Conservation (phyloP, 1,140 invertebrate species). For the Metopolophium dirhodum region DNA sequence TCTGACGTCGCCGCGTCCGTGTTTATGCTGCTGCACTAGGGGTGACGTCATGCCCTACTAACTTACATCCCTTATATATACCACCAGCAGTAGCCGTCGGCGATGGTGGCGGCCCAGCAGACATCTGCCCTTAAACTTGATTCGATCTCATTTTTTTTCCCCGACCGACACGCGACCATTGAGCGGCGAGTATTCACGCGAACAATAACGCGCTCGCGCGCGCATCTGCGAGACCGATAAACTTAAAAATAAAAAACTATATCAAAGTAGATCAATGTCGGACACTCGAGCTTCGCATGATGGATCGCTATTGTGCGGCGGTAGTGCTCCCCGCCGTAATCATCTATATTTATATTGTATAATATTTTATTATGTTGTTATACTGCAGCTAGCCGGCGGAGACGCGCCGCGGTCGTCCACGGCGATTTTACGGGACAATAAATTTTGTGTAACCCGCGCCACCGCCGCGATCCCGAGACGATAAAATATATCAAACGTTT, state of each 20-base stretch:
- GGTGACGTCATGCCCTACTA: constrained; percentile 57
- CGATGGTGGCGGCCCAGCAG: background rate
- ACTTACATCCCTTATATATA: constrained; percentile 51
- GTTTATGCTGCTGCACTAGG: constrained; percentile 38
- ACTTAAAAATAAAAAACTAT: constrained; percentile 55
- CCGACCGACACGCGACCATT: constrained; percentile 54
- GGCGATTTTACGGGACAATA: constrained; percentile 35
- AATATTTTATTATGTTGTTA: background rate
- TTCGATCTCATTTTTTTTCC: constrained; percentile 47
- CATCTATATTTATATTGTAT: background rate
- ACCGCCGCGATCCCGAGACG: background rate
- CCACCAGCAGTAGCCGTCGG: constrained; percentile 28
- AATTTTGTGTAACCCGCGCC: background rate
- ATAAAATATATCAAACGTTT: background rate
- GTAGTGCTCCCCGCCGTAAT: background rate
- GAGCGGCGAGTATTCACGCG: constrained; percentile 21
- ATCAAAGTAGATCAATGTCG: constrained; percentile 56
- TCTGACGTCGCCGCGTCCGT: constrained; percentile 49
- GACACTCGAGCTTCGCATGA: constrained; percentile 55
- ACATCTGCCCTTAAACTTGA: constrained; percentile 57
- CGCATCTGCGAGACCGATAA: constrained; percentile 56
- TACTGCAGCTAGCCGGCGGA: background rate
- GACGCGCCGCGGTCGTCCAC: background rate
- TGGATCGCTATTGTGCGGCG: background rate
- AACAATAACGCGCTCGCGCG: constrained; percentile 25